phyloP scores from a whole-genome alignment of 2,888 invertebrate species.

The Dicyrtoma fusca region DNA sequence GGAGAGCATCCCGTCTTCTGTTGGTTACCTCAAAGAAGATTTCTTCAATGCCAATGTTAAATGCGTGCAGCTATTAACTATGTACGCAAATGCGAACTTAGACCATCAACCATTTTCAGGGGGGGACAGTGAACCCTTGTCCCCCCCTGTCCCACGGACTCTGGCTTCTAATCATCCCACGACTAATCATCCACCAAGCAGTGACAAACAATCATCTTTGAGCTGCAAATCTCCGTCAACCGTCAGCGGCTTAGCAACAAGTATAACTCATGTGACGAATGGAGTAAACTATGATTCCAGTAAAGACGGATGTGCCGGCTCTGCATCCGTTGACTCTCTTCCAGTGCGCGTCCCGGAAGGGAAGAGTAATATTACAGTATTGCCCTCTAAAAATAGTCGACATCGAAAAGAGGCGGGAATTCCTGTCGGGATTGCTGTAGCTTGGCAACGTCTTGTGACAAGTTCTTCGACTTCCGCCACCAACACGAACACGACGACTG shows the following conservation, averaged over 20 bases:
- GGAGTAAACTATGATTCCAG: background rate
- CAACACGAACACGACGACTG: background rate
- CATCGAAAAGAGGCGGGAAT: slow-evolving; percentile 37
- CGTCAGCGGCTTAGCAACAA: background rate
- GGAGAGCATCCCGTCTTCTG: too few relatives aligned
- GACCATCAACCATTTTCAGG: background rate
- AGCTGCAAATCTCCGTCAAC: background rate
- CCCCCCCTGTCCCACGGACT: background rate
- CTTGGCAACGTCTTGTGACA: slow-evolving; percentile 53
- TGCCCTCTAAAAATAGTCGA: slow-evolving; percentile 20
- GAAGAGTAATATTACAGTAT: slow-evolving; percentile 13
- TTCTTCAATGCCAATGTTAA: too few relatives aligned
- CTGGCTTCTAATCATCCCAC: too few relatives aligned
- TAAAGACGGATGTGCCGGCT: background rate
- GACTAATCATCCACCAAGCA: too few relatives aligned
- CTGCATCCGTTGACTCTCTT: slow-evolving; percentile 6
- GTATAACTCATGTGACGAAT: background rate
- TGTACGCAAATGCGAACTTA: too few relatives aligned
- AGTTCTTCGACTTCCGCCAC: slow-evolving; percentile 31
- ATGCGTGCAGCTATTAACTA: too few relatives aligned
- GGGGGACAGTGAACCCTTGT: background rate
- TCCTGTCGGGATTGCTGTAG: slow-evolving; percentile 55
- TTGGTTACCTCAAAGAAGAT: too few relatives aligned
- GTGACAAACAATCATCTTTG: too few relatives aligned
- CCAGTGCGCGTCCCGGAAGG: background rate